Percentiles rank a stretch among this genome's conserved stretches.
These are phyloP conservation scores for Hoplostethus atlanticus DNA, from an alignment of 2,797 vertebrate species.

Conservation along the genomic window DNA sequence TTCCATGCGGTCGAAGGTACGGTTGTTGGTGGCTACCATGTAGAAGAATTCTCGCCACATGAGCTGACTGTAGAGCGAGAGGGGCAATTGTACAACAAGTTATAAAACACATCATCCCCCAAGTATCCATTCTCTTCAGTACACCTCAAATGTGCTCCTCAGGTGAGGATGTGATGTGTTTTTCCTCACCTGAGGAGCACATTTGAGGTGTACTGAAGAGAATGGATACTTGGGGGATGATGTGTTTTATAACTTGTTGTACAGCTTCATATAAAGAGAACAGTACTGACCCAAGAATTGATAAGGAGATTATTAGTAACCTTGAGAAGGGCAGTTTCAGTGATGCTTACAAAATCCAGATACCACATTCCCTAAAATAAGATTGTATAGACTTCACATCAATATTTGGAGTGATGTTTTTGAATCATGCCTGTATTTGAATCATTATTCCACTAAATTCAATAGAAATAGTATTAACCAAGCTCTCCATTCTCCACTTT, in stretches of 20 bases:
- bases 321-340: no score
- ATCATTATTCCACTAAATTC: not conserved
- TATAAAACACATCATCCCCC: no score
- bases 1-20: slow-evolving; percentile 93
- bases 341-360: no score
- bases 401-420: no score
- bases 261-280: no score
- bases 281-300: no score
- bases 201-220: not conserved
- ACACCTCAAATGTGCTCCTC: not conserved
- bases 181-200: slow-evolving; percentile 8
- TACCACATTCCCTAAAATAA: no score
- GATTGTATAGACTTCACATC: no score
- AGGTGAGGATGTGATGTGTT: slow-evolving; percentile 26
- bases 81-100: no score
- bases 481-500: not conserved
- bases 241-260: no score
- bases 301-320: no score
- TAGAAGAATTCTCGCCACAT: slow-evolving; percentile 95
- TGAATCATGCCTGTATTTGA: no score
- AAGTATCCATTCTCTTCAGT: not conserved
- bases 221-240: not conserved
- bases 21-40: slow-evolving; percentile 89
- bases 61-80: slow-evolving; percentile 91
- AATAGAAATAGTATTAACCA: not conserved